phyloP scores from a whole-genome alignment of 2,113 vertebrate species.

The Conger conger region DNA sequence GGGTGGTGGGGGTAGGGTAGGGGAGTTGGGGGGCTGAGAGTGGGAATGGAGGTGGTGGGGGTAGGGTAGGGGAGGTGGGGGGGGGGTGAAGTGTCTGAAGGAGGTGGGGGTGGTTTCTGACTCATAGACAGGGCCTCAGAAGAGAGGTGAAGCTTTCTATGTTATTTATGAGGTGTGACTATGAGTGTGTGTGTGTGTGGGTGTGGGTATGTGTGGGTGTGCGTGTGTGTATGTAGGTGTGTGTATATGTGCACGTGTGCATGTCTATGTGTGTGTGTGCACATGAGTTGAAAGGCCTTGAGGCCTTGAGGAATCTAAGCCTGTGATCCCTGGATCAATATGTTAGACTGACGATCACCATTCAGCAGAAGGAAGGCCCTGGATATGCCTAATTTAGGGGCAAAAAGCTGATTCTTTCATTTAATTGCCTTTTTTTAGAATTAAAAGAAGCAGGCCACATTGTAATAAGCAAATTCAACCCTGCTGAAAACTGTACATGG shows the following conservation, averaged over 20 bases:
- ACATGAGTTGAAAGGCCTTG: background rate
- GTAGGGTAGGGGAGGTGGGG: conserved; percentile 47
- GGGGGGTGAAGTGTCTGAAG: conserved; percentile 26
- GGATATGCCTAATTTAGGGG: background rate
- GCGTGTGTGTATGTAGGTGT: conserved; percentile 7
- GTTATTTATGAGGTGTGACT: conserved; percentile 66
- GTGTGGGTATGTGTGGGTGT: background rate
- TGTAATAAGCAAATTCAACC: background rate
- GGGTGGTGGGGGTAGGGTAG: conserved; percentile 57
- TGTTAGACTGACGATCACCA: background rate
- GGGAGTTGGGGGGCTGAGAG: conserved; percentile 36
- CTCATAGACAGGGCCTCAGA: conserved; percentile 62
- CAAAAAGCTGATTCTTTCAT: background rate
- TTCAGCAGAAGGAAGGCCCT: background rate
- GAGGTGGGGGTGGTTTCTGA: conserved; percentile 68
- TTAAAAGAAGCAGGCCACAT: background rate
- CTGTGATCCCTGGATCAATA: conserved; percentile 15
- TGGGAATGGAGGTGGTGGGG: conserved; percentile 56
- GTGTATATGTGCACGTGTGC: background rate
- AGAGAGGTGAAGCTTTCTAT: conserved; percentile 50
- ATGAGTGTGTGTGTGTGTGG: conserved; percentile 13
- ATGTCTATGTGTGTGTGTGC: conserved; percentile 31
- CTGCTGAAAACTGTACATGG: background rate
- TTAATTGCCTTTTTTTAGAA: background rate
- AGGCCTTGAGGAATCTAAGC: background rate